A percentile compares a stretch with the other conserved stretches of the same genome.
phyloP scores from a whole-genome alignment of 2,888 invertebrate species.

The Rhagonycha fulva region DNA sequence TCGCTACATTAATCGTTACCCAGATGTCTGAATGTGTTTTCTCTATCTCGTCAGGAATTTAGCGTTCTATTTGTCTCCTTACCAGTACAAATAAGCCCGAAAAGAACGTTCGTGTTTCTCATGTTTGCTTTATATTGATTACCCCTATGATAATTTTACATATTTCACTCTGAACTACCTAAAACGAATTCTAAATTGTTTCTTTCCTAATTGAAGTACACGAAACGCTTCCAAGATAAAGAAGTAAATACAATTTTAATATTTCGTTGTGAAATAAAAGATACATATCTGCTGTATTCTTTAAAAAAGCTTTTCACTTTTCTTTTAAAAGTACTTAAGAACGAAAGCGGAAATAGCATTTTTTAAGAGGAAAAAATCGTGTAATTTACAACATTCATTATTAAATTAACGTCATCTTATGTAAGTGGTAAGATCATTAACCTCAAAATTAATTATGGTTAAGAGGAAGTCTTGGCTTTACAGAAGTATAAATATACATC shows the following conservation, averaged over 20 bases:
- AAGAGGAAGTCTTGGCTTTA: conserved; percentile 29
- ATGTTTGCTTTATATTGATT: conserved; percentile 13
- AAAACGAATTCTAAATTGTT: neutral
- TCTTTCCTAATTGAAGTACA: neutral
- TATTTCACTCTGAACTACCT: neutral
- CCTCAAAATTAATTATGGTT: conserved; percentile 38
- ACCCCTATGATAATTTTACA: conserved; percentile 9
- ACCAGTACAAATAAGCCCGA: conserved; percentile 13
- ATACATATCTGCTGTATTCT: neutral
- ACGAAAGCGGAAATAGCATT: neutral
- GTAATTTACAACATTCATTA: conserved; percentile 2
- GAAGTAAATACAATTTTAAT: neutral
- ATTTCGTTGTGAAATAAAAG: neutral
- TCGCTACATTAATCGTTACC: conserved; percentile 46
- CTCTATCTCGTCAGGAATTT: conserved; percentile 34
- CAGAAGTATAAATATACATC: conserved; percentile 35
- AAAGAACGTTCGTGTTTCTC: conserved; percentile 8
- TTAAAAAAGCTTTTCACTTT: neutral
- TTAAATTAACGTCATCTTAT: conserved; percentile 8
- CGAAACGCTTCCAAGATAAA: neutral
- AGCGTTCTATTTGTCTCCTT: conserved; percentile 20
- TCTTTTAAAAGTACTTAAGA: neutral
- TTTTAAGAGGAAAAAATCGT: neutral
- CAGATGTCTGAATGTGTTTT: conserved; percentile 40
- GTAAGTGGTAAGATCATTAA: conserved; percentile 9